Percentiles rank a stretch among this genome's conserved stretches.
Evolutionary conservation across 1,140 invertebrate species (phyloP).

Genomic region (Halesus radiatus): DNA sequence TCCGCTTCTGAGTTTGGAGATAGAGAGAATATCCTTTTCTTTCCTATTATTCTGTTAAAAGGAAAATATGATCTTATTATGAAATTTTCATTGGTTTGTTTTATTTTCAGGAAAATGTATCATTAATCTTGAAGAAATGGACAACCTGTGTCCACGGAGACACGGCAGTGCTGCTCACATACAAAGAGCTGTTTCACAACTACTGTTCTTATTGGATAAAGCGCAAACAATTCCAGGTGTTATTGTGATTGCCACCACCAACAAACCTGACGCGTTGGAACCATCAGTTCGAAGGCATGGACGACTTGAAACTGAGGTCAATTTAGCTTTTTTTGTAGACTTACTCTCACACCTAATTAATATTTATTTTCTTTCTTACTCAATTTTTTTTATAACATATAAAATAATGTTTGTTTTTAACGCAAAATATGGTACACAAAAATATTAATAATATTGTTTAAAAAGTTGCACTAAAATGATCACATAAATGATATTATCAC

Average conservation of each 20-base stretch:
- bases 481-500: too few relatives aligned
- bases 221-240: conserved; percentile 58
- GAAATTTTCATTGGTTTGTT: background rate
- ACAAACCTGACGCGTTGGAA: conserved; percentile 61
- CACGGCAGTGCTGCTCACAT: conserved; percentile 51
- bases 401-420: too few relatives aligned
- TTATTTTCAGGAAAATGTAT: conserved; percentile 57
- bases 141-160: conserved; percentile 60
- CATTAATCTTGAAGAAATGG: conserved; percentile 63
- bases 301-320: conserved; percentile 62
- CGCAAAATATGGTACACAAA: too few relatives aligned
- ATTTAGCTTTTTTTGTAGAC: too few relatives aligned
- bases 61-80: background rate
- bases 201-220: conserved; percentile 63
- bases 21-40: too few relatives aligned
- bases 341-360: too few relatives aligned
- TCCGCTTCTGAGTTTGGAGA: background rate
- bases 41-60: too few relatives aligned
- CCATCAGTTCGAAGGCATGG: conserved; percentile 61
- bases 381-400: too few relatives aligned
- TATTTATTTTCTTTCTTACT: too few relatives aligned
- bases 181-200: conserved; percentile 60
- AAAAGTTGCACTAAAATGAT: too few relatives aligned
- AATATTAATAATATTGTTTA: too few relatives aligned
- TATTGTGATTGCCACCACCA: conserved; percentile 65